Base-by-base conservation (phyloP, 2,888 invertebrate genomes). In the Archips xylosteana region DNA sequence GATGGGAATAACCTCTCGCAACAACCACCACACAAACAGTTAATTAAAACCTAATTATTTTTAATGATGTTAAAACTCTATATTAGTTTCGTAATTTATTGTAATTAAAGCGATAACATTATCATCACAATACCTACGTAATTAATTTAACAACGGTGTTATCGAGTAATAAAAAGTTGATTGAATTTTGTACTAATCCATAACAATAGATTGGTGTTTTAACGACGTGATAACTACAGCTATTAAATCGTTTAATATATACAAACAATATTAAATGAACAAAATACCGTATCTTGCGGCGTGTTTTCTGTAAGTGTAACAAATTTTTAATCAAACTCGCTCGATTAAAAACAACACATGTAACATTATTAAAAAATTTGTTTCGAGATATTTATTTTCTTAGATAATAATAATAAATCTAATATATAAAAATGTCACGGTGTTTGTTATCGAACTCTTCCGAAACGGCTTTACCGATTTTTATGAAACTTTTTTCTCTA, bases 21-120 rank as follows among this genome's bases (percentile, higher is more conserved):
- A 9, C 15, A 23, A 13, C 54, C 9, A 23, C 13, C 12, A 54
- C 10, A 57, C 32, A 10, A 51, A 5, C 32, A 2, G 8, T 1
- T 57, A 57, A 77, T 61, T n/a, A 15, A 13, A 54, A 62, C 75
- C 76, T 71, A 76, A 78, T 78, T 75, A 76, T 75, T 75, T 71
- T 70, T 65, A 68, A 57, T 68, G 66, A 70, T 67, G 75, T 77
- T 63, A 66, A 73, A 78, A 59, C 15, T 69, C 54, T 59, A 69
- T 67, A 75, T 72, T 72, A 70, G 63, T 74, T 67, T 60, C 49
- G 69, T 34, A 63, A 63, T 70, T 61, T 51, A 59, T n/a, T 62
- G 65, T 69, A 70, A 70, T 62, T 62, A 60, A 54, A 0, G 9
- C 61, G 39, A 62, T 62, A 62, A 51, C 36, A 32, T 51, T 51